These are phyloP conservation scores for Cheirogaleus medius DNA, from an alignment of 2,113 vertebrate genomes.

Conservation along the genomic window DNA sequence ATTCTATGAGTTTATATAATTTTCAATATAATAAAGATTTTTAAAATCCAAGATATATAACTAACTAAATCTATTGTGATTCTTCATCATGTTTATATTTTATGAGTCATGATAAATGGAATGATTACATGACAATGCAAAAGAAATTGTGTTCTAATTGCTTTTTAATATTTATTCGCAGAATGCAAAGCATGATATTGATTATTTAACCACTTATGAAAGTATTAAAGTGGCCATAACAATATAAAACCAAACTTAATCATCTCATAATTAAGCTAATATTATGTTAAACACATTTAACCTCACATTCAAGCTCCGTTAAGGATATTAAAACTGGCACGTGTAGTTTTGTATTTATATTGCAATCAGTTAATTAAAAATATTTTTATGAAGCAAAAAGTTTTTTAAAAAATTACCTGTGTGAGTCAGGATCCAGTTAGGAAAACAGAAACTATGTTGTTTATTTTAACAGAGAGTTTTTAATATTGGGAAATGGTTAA, in stretches of 20 bases:
- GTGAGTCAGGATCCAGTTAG: not conserved
- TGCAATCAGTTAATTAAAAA: not conserved
- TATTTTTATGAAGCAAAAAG: not conserved
- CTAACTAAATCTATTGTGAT: not conserved
- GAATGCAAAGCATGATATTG: not conserved
- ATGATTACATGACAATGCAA: not conserved
- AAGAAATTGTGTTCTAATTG: constrained; percentile 8
- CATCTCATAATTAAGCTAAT: not conserved
- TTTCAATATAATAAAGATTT: constrained; percentile 24
- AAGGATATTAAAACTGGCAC: not conserved
- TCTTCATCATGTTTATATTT: constrained; percentile 28
- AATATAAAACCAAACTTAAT: not conserved
- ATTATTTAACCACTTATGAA: constrained; percentile 45
- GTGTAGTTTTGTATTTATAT: not conserved
- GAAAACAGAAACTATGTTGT: not conserved
- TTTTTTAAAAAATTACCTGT: not conserved
- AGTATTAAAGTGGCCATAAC: not conserved
- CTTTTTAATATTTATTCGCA: constrained; percentile 1
- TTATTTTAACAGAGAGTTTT: not conserved
- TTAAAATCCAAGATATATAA: not conserved
- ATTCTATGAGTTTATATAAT: constrained; percentile 6
- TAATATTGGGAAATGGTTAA: not conserved
- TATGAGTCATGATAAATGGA: constrained; percentile 7
- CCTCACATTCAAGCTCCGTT: not conserved
- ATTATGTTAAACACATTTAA: not conserved